Evolutionary conservation across 2,888 invertebrate genomes (phyloP).

Genomic region (Melanophora roralis): DNA sequence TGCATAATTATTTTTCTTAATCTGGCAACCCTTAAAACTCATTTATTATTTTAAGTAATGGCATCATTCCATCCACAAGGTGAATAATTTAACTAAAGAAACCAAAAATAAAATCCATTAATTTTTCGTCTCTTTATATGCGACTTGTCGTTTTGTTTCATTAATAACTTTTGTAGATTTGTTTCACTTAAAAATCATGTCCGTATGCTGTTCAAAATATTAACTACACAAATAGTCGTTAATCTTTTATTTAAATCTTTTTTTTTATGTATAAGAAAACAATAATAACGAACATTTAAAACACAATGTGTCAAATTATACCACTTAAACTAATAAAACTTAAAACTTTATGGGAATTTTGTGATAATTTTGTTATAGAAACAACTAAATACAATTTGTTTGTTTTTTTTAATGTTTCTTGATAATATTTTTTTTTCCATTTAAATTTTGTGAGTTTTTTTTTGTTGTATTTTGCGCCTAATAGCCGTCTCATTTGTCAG

Average conservation of each 20-base stretch:
- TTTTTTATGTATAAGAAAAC: conserved; percentile 3
- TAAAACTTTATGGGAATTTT: conserved; percentile 49
- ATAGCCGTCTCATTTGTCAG: conserved; percentile 50
- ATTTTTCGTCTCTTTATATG: conserved; percentile 24
- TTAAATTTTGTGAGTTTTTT: not conserved
- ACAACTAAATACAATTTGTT: conserved; percentile 25
- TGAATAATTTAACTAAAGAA: conserved; percentile 28
- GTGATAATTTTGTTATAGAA: conserved; percentile 47
- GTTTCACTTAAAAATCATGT: not conserved
- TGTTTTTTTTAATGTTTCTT: not conserved
- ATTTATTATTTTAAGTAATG: not conserved
- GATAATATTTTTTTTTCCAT: not conserved
- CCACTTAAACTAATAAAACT: conserved; percentile 49
- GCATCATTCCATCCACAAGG: conserved; percentile 13
- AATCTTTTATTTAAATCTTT: no score
- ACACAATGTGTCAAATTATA: conserved; percentile 52
- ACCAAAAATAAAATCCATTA: conserved; percentile 29
- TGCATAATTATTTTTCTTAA: no score
- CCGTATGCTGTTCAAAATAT: not conserved
- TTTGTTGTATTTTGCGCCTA: conserved; percentile 3
- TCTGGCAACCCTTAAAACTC: conserved; percentile 10
- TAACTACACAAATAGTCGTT: not conserved
- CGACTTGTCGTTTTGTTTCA: conserved; percentile 41
- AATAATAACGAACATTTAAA: conserved; percentile 16
- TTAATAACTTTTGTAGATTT: conserved; percentile 46